Conservation (phyloP, 1,140 invertebrate species). For the Ooceraea biroi region DNA sequence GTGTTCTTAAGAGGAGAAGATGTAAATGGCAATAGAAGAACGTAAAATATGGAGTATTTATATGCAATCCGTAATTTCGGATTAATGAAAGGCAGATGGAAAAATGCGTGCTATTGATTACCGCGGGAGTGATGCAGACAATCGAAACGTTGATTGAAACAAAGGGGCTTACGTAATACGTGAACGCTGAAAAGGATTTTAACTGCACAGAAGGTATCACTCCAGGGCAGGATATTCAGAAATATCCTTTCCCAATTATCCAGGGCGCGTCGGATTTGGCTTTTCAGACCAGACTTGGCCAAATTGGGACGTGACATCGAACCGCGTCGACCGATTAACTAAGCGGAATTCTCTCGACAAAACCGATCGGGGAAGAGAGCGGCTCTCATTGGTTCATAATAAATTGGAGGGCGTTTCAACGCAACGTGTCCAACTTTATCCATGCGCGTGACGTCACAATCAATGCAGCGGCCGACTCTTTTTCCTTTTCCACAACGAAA, state of each 20-base stretch:
- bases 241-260: conserved; percentile 66
- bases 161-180: conserved; percentile 38
- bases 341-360: conserved; percentile 72
- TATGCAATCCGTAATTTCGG: neutral
- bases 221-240: conserved; percentile 23
- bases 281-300: conserved; percentile 65
- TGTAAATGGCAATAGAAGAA: neutral
- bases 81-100: neutral
- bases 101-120: conserved; percentile 17
- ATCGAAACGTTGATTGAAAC: conserved; percentile 40
- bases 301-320: conserved; percentile 74
- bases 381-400: conserved; percentile 71
- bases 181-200: conserved; percentile 42
- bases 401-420: conserved; percentile 67
- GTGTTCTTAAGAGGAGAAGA: neutral
- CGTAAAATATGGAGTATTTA: neutral
- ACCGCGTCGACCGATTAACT: conserved; percentile 74
- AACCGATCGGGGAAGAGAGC: conserved; percentile 52
- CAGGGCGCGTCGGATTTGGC: conserved; percentile 35
- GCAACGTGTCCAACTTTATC: conserved; percentile 61
- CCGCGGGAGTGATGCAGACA: neutral
- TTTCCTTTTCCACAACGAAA: conserved; percentile 41
- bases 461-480: conserved; percentile 26
- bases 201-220: conserved; percentile 31
- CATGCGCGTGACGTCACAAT: conserved; percentile 48